Evolutionary conservation across 1,140 invertebrate species (phyloP), one percentile per base, ranked within the genome.

Genomic region (Brachionus paranguensis): DNA sequence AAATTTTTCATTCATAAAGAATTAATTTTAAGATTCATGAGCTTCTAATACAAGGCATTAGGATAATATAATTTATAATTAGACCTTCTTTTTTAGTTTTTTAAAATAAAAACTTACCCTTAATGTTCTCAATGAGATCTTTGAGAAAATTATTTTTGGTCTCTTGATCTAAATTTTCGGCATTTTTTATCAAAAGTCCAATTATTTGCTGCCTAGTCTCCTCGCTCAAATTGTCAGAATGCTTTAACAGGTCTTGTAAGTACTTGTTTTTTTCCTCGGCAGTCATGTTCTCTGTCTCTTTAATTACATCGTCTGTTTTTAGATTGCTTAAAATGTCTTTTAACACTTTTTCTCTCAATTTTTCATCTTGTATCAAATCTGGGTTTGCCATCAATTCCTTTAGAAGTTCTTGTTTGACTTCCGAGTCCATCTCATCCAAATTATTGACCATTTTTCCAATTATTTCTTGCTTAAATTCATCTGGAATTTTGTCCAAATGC

Each of bases 191-290:
- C 33, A 81, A 45, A 43, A 81, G 37, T 33, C 37, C 53, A 47
- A 81, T 68, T 20, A 81, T 81, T 68, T 81, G 78, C 24, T 81
- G 78, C n/a, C 78, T 43, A 12, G 78, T 64, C 12, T 81, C 64
- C 10, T 81, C 78, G 43, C 43, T 68, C 50, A 81, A 37, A 47
- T 81, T 41, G 20, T 41, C 78, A 20, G 78, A 53, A 41, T 64
- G 50, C 27, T 81, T 81, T 24, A 81, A 47, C 24, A 81, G 17
- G n/a, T 81, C 53, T 27, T 81, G 20, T 68, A 81, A 68, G 53
- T 81, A 81, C 53, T 81, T 12, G 45, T 81, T 81, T 60, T 68
- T 60, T 24, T 81, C 27, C 20, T 81, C 78, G 24, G 78, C 78
- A 33, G 53, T 64, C 78, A 81, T 81, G 45, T 81, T 64, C 20